These are phyloP conservation scores for Troides oblongomaculatus DNA, from an alignment of 2,888 invertebrate species.

Conservation along the genomic window DNA sequence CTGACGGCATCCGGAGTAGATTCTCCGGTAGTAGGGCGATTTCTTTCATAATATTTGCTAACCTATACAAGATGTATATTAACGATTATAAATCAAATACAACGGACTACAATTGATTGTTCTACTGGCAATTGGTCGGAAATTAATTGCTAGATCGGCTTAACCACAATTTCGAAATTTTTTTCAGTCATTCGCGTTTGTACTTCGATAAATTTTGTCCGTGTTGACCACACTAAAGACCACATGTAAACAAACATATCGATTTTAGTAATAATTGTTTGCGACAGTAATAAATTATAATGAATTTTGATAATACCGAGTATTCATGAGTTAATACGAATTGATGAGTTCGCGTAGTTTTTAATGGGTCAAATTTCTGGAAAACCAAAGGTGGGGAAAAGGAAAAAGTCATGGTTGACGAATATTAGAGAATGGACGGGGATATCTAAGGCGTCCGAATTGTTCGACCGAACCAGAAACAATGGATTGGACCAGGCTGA, in stretches of 20 bases:
- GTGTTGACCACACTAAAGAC: background rate
- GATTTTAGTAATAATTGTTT: background rate
- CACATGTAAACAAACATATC: background rate
- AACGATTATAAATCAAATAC: background rate
- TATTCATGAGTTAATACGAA: background rate
- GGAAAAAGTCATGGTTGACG: no score
- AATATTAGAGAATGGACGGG: no score
- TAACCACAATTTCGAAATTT: conserved; percentile 18
- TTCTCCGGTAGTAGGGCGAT: conserved; percentile 96
- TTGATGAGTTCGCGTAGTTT: no score
- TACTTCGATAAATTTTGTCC: background rate
- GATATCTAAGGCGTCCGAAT: no score
- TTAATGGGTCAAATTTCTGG: no score
- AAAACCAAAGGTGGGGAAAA: no score
- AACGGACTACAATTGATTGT: background rate
- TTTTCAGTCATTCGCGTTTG: background rate
- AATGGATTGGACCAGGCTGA: no score
- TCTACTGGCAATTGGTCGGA: background rate
- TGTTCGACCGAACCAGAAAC: no score
- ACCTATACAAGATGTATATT: conserved; percentile 49
- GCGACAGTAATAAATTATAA: background rate
- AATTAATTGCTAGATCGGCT: background rate
- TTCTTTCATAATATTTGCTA: conserved; percentile 99
- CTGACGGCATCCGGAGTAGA: conserved; percentile 95
- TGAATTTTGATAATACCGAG: background rate